These are phyloP conservation scores for Dichetophora obliterata DNA, from an alignment of 2,888 invertebrate genomes.

Conservation along the genomic window DNA sequence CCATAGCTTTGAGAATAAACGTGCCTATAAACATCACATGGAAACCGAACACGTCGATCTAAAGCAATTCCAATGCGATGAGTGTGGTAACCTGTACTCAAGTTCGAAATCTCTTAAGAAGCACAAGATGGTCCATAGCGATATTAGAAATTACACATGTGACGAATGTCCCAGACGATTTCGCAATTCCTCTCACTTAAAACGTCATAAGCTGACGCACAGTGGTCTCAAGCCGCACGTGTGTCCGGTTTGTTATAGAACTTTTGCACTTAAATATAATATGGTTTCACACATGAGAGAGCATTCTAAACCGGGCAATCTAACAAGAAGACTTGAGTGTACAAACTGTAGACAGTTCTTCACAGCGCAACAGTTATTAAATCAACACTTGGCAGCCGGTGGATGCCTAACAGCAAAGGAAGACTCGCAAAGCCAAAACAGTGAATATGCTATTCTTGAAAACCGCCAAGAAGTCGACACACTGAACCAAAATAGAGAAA, in stretches of 20 bases:
- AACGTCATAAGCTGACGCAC: slow-evolving; percentile 36
- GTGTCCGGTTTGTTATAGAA: slow-evolving; percentile 13
- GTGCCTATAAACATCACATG: slow-evolving; percentile 17
- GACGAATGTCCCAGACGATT: slow-evolving; percentile 29
- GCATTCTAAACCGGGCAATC: not conserved
- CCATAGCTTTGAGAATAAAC: not conserved
- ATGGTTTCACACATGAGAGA: slow-evolving; percentile 18
- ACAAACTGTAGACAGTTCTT: not conserved
- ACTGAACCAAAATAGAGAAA: too few species aligned
- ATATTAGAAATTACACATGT: slow-evolving; percentile 26
- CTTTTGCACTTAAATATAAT: slow-evolving; percentile 19
- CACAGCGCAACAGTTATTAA: not conserved
- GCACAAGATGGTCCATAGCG: slow-evolving; percentile 31
- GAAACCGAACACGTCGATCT: not conserved
- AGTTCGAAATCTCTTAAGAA: slow-evolving; percentile 19
- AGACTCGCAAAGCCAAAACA: not conserved
- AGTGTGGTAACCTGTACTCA: slow-evolving; percentile 28
- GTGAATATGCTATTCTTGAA: too few species aligned
- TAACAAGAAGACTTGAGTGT: not conserved
- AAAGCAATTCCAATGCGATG: slow-evolving; percentile 19
- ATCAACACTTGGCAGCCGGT: not conserved
- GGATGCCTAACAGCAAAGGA: not conserved
- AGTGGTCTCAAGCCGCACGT: slow-evolving; percentile 16
- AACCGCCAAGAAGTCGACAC: too few species aligned
- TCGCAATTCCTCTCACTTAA: slow-evolving; percentile 35